Evolutionary conservation across 2,888 invertebrate genomes (phyloP).

Genomic region (Drosophila cognata): DNA sequence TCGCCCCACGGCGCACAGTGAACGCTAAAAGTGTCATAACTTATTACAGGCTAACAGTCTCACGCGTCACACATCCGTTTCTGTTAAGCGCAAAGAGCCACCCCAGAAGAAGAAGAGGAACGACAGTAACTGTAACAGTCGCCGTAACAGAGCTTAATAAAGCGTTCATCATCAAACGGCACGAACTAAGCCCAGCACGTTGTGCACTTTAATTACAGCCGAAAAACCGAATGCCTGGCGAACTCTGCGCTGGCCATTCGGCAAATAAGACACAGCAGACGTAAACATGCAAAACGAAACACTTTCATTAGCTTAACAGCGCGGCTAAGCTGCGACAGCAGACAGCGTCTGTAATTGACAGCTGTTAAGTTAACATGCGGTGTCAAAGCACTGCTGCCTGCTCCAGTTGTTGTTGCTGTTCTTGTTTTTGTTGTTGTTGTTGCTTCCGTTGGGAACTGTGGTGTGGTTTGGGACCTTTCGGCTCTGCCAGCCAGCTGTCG

Average conservation of each 20-base stretch:
- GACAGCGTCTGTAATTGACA: constrained; percentile 70
- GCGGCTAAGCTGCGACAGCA: constrained; percentile 33
- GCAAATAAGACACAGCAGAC: constrained; percentile 5
- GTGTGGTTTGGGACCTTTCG: constrained; percentile 25
- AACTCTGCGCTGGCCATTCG: constrained; percentile 36
- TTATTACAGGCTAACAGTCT: constrained; percentile 61
- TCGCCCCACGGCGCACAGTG: constrained; percentile 53
- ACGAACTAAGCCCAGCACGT: constrained; percentile 61
- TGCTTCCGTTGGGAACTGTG: constrained; percentile 17
- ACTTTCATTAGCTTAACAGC: constrained; percentile 59
- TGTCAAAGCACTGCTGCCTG: constrained; percentile 40
- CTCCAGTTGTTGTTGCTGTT: constrained; percentile 11
- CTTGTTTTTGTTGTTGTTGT: constrained; percentile 9
- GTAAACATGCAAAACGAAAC: constrained; percentile 10
- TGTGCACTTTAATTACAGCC: constrained; percentile 73
- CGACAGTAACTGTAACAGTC: constrained; percentile 20
- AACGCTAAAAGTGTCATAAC: constrained; percentile 75
- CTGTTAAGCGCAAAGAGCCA: constrained; percentile 32
- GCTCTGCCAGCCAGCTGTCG: constrained; percentile 63
- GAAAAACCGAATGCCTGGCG: constrained; percentile 23
- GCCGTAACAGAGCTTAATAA: constrained; percentile 52
- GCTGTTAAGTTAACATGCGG: constrained; percentile 73
- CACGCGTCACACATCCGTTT: constrained; percentile 64
- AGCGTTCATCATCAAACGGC: constrained; percentile 51
- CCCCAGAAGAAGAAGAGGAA: constrained; percentile 12